These are phyloP conservation scores for Rhyacophila evoluta DNA, from an alignment of 2,888 invertebrate genomes.

Conservation along the genomic window DNA sequence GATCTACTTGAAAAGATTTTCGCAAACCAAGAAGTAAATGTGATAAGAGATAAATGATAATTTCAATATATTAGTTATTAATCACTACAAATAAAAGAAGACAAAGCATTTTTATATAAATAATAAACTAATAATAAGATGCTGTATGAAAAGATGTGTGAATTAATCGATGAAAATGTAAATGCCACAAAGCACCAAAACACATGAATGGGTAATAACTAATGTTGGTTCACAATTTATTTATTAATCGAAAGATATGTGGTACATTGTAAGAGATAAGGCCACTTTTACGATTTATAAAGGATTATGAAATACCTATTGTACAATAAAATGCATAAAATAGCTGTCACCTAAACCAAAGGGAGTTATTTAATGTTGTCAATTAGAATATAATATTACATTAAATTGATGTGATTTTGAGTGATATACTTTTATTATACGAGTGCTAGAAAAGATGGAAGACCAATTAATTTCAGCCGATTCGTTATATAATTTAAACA, in stretches of 20 bases:
- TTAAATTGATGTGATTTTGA: slow-evolving; percentile 4
- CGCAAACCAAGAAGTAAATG: background rate
- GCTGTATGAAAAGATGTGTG: slow-evolving; percentile 33
- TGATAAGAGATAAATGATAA: slow-evolving; percentile 30
- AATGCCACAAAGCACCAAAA: slow-evolving; percentile 42
- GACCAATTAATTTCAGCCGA: slow-evolving; percentile 42
- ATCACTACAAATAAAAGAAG: slow-evolving; percentile 38
- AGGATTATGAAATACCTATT: slow-evolving; percentile 26
- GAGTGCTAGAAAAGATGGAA: slow-evolving; percentile 39
- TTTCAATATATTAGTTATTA: slow-evolving; percentile 40
- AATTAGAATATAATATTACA: background rate
- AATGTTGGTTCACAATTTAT: slow-evolving; percentile 32
- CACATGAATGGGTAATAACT: slow-evolving; percentile 32
- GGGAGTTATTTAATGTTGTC: background rate
- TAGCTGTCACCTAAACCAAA: slow-evolving; percentile 25
- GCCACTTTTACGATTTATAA: slow-evolving; percentile 43
- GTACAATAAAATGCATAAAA: slow-evolving; percentile 36
- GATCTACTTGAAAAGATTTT: background rate
- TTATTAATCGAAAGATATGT: slow-evolving; percentile 41
- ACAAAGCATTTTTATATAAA: slow-evolving; percentile 41
- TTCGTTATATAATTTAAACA: slow-evolving; percentile 1
- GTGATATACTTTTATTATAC: slow-evolving; percentile 5
- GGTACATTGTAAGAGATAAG: slow-evolving; percentile 42
- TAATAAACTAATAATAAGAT: slow-evolving; percentile 43
- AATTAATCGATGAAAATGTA: slow-evolving; percentile 45